phyloP scores from a whole-genome alignment of 2,888 invertebrate species.

The Amphiduros pacificus region DNA sequence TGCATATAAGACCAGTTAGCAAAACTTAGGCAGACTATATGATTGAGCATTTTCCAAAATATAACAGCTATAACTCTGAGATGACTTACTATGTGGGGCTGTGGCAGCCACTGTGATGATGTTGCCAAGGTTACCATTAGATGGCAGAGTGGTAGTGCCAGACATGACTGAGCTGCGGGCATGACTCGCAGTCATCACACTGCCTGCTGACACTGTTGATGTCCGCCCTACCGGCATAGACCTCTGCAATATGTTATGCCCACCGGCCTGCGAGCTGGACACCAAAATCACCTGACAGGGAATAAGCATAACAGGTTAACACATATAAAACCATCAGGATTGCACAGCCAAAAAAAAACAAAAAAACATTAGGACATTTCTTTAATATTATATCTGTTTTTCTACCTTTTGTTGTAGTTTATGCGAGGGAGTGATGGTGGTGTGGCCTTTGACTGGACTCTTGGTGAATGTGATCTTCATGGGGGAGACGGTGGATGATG shows the following conservation, averaged over 20 bases:
- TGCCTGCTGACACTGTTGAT: constrained; percentile 30
- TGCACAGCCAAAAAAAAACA: too few relatives aligned
- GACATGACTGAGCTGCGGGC: constrained; percentile 21
- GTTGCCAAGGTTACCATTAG: constrained; percentile 36
- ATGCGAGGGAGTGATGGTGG: constrained; percentile 32
- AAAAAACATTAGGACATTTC: not conserved
- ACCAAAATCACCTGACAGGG: constrained; percentile 47
- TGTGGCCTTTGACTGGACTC: constrained; percentile 39
- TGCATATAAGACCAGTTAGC: too few relatives aligned
- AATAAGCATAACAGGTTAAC: too few relatives aligned
- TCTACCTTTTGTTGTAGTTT: too few relatives aligned
- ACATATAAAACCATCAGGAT: too few relatives aligned
- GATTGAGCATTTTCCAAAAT: too few relatives aligned
- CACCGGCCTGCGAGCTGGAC: constrained; percentile 40
- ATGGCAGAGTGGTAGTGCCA: constrained; percentile 19
- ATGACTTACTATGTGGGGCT: too few relatives aligned
- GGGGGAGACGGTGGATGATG: constrained; percentile 42
- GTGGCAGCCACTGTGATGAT: constrained; percentile 41
- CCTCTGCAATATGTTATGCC: constrained; percentile 9
- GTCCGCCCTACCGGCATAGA: constrained; percentile 25
- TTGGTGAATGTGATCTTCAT: constrained; percentile 55
- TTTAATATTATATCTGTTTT: not conserved
- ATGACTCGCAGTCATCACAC: constrained; percentile 28
- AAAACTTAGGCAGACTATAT: too few relatives aligned
- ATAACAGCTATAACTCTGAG: too few relatives aligned